These are phyloP conservation scores for Dryas iulia DNA, from an alignment of 1,140 invertebrate genomes.

Conservation along the genomic window DNA sequence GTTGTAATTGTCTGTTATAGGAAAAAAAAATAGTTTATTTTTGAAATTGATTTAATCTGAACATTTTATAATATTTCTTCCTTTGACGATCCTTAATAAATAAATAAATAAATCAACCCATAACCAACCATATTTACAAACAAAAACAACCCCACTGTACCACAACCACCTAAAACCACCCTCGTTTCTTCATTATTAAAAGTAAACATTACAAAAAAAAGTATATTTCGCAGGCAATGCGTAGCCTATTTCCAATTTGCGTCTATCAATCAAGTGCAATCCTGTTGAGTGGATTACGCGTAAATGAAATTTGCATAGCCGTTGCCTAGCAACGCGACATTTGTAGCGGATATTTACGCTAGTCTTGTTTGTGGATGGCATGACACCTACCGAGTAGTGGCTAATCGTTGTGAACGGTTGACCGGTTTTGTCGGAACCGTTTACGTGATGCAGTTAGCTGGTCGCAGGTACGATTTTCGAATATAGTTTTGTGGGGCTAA, in stretches of 20 bases:
- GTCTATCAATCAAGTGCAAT: constrained; percentile 84
- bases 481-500: too few relatives aligned
- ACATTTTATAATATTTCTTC: too few relatives aligned
- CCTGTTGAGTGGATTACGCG: constrained; percentile 82
- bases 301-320: constrained; percentile 84
- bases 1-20: too few relatives aligned
- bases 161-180: too few relatives aligned
- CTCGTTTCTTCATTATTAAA: not conserved
- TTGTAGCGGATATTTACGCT: constrained; percentile 53
- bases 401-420: constrained; percentile 14
- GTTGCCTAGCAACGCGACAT: constrained; percentile 42
- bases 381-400: constrained; percentile 25
- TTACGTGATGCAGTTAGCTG: too few relatives aligned
- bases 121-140: too few relatives aligned
- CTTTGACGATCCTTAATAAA: too few relatives aligned
- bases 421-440: not conserved
- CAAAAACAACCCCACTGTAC: too few relatives aligned
- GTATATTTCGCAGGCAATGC: constrained; percentile 34
- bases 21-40: too few relatives aligned
- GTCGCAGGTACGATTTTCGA: too few relatives aligned
- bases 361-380: constrained; percentile 36
- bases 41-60: too few relatives aligned
- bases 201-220: not conserved
- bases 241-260: constrained; percentile 82
- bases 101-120: too few relatives aligned